These are phyloP conservation scores for Anhinga rufa DNA, from an alignment of 2,113 vertebrate genomes.

Conservation along the genomic window DNA sequence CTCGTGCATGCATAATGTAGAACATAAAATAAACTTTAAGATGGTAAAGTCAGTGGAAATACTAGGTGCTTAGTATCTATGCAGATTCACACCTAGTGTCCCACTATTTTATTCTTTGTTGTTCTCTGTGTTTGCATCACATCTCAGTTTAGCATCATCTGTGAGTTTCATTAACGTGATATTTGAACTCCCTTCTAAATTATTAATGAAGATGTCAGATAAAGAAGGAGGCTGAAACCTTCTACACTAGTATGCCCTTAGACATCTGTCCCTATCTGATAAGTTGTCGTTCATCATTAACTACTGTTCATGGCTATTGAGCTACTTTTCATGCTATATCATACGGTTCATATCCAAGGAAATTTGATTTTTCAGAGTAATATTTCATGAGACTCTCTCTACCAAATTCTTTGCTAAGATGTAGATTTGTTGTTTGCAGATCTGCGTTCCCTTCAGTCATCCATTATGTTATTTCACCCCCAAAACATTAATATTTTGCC, in stretches of 20 bases:
- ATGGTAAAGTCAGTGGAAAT: neutral
- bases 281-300: conserved; percentile 59
- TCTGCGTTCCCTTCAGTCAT: neutral
- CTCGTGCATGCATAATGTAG: neutral
- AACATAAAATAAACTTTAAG: neutral
- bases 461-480: neutral
- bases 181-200: conserved; percentile 18
- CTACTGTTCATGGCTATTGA: conserved; percentile 56
- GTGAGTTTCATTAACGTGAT: conserved; percentile 19
- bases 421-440: neutral
- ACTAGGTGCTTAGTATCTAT: neutral
- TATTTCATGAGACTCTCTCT: neutral
- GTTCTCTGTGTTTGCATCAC: neutral
- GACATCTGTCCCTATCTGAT: conserved; percentile 19
- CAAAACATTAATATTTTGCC: neutral
- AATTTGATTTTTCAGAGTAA: conserved; percentile 61
- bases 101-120: neutral
- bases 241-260: neutral
- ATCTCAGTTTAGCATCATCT: conserved; percentile 14
- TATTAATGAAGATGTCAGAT: conserved; percentile 58
- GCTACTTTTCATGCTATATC: conserved; percentile 48
- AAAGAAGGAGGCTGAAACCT: neutral
- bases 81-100: neutral
- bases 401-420: neutral
- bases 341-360: conserved; percentile 13